Evolutionary conservation across 2,888 invertebrate species (phyloP), one percentile per base, ranked within the genome.

Genomic region (Abrostola triplasia): DNA sequence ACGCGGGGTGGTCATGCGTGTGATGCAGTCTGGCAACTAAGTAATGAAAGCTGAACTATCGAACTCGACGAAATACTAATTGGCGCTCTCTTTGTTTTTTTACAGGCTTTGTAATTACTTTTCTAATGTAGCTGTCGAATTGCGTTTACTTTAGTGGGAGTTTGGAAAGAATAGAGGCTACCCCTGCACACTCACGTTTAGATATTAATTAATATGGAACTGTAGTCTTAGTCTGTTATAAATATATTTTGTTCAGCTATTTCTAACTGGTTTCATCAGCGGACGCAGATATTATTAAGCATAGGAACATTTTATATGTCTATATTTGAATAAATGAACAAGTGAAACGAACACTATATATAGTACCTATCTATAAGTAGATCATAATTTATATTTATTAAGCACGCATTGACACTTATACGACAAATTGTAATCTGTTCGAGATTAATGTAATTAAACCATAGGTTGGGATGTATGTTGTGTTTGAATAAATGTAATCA

Each of bases 21-120:
- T 77, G 64, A 84, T 80, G 68, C 70, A 73, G 40, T 48, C 77
- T 59, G 83, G 83, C 85, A 82, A 70, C 72, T 50, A 73, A 73
- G 74, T 77, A 80, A 83, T 74, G 74, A 65, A 73, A 50, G 47
- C 70, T 65, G 80, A 59, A 64, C 61, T 42, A 44, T 59, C 49
- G 48, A 70, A 66, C 36, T 24, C 41, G 7, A 50, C 36, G 35
- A 61, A 55, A 57, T 49, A 68, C 44, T 59, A 73, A 70, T 69
- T 60, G 60, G 58, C 44, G 10, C 11, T 37, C 10, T 55, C 35
- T 13, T 5, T 52, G 12, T 47, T 44, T 42, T 51, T 50, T 44
- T 37, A 51, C 24, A 24, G 24, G 24, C 24, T 9, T n/a, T 6
- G 13, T 11, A 24, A 12, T 10, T 59, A n/a, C 36, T 13, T 59